Evolutionary conservation across 1,140 invertebrate genomes (phyloP).

Genomic region (Scaptomyza graminum): DNA sequence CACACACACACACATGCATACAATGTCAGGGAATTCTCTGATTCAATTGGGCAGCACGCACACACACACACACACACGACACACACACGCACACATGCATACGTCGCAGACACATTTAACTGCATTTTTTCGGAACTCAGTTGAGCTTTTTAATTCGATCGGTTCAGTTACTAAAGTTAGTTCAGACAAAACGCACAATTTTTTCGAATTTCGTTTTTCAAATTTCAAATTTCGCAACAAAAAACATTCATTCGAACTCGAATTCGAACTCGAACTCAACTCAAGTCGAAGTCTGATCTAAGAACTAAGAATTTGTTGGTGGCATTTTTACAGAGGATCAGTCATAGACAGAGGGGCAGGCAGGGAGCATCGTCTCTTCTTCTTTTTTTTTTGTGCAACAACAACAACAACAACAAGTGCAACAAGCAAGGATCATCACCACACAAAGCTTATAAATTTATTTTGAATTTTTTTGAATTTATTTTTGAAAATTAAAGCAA

Average conservation of each 20-base stretch:
- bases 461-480: slow-evolving; percentile 23
- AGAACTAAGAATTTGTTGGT: no score
- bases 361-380: no score
- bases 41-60: slow-evolving; percentile 77
- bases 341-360: no score
- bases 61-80: slow-evolving; percentile 33
- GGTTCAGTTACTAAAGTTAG: slow-evolving; percentile 83
- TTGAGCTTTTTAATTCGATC: slow-evolving; percentile 84
- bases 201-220: slow-evolving; percentile 33
- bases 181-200: slow-evolving; percentile 76
- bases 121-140: slow-evolving; percentile 84
- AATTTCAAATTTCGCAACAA: no score
- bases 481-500: background rate
- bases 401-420: no score
- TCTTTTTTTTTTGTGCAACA: no score
- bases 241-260: no score
- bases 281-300: no score
- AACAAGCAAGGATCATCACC: slow-evolving; percentile 20
- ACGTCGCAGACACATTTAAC: slow-evolving; percentile 61
- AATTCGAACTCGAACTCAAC: no score
- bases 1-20: slow-evolving; percentile 37
- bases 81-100: slow-evolving; percentile 16
- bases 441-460: slow-evolving; percentile 18
- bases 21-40: slow-evolving; percentile 59
- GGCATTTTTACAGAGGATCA: no score